Conservation (phyloP, 2,888 invertebrate genomes). For the Meteorus cinctellus region DNA sequence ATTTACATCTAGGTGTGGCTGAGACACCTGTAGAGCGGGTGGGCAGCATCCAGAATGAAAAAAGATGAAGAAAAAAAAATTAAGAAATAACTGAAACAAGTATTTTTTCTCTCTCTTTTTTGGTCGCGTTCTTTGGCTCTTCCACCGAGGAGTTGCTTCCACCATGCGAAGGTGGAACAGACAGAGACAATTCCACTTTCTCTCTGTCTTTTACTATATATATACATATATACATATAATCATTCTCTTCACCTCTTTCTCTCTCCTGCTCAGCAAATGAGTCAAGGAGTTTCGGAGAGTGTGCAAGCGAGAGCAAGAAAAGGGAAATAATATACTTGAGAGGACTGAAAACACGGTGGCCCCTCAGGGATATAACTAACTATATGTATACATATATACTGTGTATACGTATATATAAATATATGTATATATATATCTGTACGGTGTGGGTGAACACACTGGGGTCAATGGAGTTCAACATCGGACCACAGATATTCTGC, state of each 20-base stretch:
- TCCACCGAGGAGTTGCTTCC: background rate
- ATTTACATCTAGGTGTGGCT: slow-evolving; percentile 58
- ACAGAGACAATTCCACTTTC: slow-evolving; percentile 5
- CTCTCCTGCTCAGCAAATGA: slow-evolving; percentile 12
- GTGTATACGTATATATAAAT: background rate
- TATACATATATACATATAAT: background rate
- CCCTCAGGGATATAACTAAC: slow-evolving; percentile 49
- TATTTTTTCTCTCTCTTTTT: slow-evolving; percentile 24
- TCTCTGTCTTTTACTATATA: background rate
- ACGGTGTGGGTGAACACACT: slow-evolving; percentile 66
- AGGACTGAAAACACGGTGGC: slow-evolving; percentile 56
- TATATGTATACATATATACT: slow-evolving; percentile 10
- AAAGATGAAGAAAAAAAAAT: slow-evolving; percentile 35
- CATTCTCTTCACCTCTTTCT: background rate
- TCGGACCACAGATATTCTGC: slow-evolving; percentile 57
- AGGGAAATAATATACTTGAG: slow-evolving; percentile 41
- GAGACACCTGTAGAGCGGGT: slow-evolving; percentile 63
- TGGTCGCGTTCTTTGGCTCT: slow-evolving; percentile 5
- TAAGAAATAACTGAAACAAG: slow-evolving; percentile 26
- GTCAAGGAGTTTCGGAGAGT: slow-evolving; percentile 30
- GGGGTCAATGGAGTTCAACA: slow-evolving; percentile 68
- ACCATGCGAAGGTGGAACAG: slow-evolving; percentile 1
- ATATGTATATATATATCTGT: slow-evolving; percentile 23
- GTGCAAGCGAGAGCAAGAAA: slow-evolving; percentile 31
- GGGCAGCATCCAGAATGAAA: slow-evolving; percentile 54